phyloP scores from a whole-genome alignment of 2,797 vertebrate genomes.

The Coendou prehensilis region DNA sequence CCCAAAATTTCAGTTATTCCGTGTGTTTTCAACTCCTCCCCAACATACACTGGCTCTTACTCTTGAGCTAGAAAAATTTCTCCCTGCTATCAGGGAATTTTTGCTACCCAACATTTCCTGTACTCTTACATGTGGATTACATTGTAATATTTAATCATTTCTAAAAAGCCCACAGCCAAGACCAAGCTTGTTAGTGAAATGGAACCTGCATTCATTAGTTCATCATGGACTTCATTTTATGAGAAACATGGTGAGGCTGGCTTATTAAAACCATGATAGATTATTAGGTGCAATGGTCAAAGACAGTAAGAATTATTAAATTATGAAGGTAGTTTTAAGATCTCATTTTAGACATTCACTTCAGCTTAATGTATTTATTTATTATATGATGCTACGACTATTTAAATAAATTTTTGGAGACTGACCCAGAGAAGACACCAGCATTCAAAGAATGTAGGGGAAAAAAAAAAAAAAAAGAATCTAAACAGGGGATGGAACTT shows the following conservation, averaged over 20 bases:
- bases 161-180: not conserved
- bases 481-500: not conserved
- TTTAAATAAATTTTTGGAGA: conserved; percentile 44
- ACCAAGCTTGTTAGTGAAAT: conserved; percentile 12
- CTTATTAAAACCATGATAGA: conserved; percentile 34
- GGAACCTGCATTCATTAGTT: conserved; percentile 43
- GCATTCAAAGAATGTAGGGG: not conserved
- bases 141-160: conserved; percentile 70
- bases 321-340: conserved; percentile 11
- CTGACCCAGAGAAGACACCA: not conserved
- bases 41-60: not conserved
- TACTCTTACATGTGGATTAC: not conserved
- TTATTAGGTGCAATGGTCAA: not conserved
- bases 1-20: not conserved
- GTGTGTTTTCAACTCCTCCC: not conserved
- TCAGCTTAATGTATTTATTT: conserved; percentile 38
- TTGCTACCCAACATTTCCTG: conserved; percentile 6
- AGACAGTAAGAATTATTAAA: conserved; percentile 39
- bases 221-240: conserved; percentile 48
- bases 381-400: conserved; percentile 13
- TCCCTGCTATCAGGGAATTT: not conserved
- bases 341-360: conserved; percentile 32
- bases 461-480: not conserved
- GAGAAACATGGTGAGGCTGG: not conserved
- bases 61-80: conserved; percentile 7